phyloP scores from a whole-genome alignment of 2,797 vertebrate species.

The Melopsittacus undulatus region DNA sequence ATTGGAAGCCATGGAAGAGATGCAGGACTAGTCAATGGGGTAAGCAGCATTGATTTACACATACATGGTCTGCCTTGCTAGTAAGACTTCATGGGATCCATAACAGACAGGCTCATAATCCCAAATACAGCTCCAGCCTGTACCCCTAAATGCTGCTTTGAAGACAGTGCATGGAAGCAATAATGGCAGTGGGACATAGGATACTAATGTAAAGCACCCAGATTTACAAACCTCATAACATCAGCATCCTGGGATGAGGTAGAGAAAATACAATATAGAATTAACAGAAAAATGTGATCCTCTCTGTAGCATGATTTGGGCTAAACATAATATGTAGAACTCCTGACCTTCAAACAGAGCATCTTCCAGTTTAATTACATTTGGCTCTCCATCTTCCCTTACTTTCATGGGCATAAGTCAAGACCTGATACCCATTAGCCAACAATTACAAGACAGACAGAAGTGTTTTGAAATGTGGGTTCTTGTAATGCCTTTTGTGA shows the following conservation, averaged over 20 bases:
- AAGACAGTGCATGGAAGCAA: not conserved
- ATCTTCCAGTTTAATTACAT: not conserved
- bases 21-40: not conserved
- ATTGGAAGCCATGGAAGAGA: not conserved
- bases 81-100: not conserved
- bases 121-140: not conserved
- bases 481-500: not conserved
- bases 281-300: not conserved
- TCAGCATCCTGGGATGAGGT: not conserved
- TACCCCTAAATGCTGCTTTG: not conserved
- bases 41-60: not conserved
- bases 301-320: not conserved
- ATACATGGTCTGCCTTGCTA: not conserved
- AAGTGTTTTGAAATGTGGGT: not conserved
- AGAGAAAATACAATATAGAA: not conserved
- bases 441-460: not conserved
- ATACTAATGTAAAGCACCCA: not conserved
- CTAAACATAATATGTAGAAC: not conserved
- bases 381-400: not conserved
- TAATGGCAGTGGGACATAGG: not conserved
- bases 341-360: not conserved
- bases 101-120: not conserved
- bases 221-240: not conserved
- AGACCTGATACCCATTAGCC: not conserved
- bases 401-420: not conserved